A percentile compares a stretch with the other conserved stretches of the same genome.
Evolutionary conservation across 1,140 invertebrate species (phyloP).

Genomic region (Delia radicum): DNA sequence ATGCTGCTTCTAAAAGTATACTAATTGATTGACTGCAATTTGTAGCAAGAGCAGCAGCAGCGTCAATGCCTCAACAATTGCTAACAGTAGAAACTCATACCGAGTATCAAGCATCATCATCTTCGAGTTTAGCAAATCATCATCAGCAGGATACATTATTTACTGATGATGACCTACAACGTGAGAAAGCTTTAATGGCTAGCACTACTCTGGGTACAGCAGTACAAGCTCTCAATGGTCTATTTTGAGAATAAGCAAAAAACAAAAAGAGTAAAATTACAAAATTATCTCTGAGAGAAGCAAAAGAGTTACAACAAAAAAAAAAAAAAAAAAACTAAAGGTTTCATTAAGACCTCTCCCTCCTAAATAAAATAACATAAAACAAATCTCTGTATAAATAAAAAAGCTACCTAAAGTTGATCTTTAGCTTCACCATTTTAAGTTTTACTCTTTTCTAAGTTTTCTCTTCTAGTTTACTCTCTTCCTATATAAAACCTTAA

Average conservation of each 20-base stretch:
- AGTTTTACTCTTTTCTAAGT: not conserved
- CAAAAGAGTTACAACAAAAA: not conserved
- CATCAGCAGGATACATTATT: not conserved
- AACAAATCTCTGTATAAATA: not conserved
- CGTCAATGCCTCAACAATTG: slow-evolving; percentile 15
- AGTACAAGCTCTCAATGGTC: slow-evolving; percentile 44
- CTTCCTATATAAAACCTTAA: not conserved
- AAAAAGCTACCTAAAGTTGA: not conserved
- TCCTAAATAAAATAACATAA: not conserved
- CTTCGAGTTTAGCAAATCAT: no score
- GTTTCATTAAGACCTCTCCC: slow-evolving; percentile 11
- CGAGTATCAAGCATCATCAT: not conserved
- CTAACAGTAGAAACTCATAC: slow-evolving; percentile 5
- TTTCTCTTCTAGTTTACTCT: not conserved
- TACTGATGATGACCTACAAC: not conserved
- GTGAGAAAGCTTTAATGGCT: not conserved
- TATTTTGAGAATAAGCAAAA: slow-evolving; percentile 37
- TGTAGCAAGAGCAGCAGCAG: slow-evolving; percentile 33
- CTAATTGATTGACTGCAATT: slow-evolving; percentile 45
- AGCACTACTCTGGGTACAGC: slow-evolving; percentile 41
- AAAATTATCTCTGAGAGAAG: not conserved
- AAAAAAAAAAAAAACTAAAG: not conserved
- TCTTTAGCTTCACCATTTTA: not conserved
- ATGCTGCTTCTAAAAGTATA: slow-evolving; percentile 31
- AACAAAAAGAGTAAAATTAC: no score